Percentiles rank a stretch among this genome's conserved stretches.
Evolutionary conservation across 2,888 invertebrate species (phyloP).

Genomic region (Harpalus rufipes): DNA sequence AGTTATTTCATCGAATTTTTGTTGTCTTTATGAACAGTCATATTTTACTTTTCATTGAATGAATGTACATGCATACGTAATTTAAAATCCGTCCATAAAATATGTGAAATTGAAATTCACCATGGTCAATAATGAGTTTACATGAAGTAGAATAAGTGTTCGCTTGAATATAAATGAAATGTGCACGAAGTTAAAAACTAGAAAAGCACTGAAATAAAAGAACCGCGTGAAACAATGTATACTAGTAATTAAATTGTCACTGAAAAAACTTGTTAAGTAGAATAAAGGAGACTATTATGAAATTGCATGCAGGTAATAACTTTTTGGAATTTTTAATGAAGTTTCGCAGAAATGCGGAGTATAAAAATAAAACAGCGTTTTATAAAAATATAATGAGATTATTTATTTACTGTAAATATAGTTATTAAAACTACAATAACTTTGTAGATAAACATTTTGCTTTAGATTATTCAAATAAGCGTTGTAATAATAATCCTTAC

Average conservation of each 20-base stretch:
- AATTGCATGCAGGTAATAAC: slow-evolving; percentile 41
- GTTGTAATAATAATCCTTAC: neutral
- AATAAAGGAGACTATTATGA: slow-evolving; percentile 34
- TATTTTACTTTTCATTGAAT: neutral
- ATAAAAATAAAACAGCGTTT: neutral
- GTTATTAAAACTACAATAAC: slow-evolving; percentile 6
- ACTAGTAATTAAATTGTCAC: slow-evolving; percentile 48
- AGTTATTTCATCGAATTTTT: neutral
- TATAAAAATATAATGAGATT: slow-evolving; percentile 16
- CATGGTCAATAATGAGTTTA: slow-evolving; percentile 1
- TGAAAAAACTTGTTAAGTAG: slow-evolving; percentile 44
- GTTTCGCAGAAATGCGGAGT: slow-evolving; percentile 9
- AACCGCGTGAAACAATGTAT: slow-evolving; percentile 42
- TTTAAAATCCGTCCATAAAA: slow-evolving; percentile 16
- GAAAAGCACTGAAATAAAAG: slow-evolving; percentile 13
- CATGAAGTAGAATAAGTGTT: neutral
- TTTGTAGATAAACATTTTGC: neutral
- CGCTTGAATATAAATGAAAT: slow-evolving; percentile 11
- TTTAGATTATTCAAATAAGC: neutral
- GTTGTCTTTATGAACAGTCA: neutral
- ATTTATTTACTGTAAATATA: slow-evolving; percentile 1
- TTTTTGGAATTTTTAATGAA: slow-evolving; percentile 46
- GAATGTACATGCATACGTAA: no score
- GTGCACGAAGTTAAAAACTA: slow-evolving; percentile 3
- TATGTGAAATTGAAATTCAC: slow-evolving; percentile 12